phyloP scores from a whole-genome alignment of 2,888 invertebrate genomes.

The Callyntrura sp. region DNA sequence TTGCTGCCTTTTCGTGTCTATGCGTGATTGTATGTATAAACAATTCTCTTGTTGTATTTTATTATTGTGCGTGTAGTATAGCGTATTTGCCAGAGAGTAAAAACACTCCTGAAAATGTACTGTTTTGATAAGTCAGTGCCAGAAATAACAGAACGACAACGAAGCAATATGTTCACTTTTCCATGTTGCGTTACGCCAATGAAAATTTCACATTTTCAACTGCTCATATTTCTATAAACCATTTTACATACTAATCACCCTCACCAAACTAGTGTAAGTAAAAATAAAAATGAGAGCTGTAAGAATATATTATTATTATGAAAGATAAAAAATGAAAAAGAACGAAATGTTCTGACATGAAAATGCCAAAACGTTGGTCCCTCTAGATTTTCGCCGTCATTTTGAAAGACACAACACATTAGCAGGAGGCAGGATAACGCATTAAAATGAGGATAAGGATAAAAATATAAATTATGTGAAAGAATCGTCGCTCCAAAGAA shows the following conservation, averaged over 20 bases:
- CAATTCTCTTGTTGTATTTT: slow-evolving; percentile 1
- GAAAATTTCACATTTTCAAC: slow-evolving; percentile 16
- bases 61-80: slow-evolving; percentile 19
- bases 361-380: slow-evolving; percentile 63
- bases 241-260: neutral
- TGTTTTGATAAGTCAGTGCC: slow-evolving; percentile 75
- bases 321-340: slow-evolving; percentile 45
- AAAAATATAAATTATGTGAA: slow-evolving; percentile 58
- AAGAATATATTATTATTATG: neutral
- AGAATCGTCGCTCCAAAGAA: neutral
- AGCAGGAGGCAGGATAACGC: slow-evolving; percentile 57
- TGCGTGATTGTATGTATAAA: slow-evolving; percentile 10
- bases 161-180: slow-evolving; percentile 61
- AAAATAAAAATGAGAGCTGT: neutral
- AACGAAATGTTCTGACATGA: slow-evolving; percentile 63
- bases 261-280: neutral
- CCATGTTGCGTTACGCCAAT: slow-evolving; percentile 1
- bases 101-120: slow-evolving; percentile 25
- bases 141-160: slow-evolving; percentile 75
- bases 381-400: slow-evolving; percentile 46
- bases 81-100: neutral
- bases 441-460: slow-evolving; percentile 52
- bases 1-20: neutral
- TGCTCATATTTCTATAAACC: neutral
- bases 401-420: slow-evolving; percentile 63